Base-by-base conservation (phyloP, 2,888 invertebrate species). In the Carterocephalus palaemon region DNA sequence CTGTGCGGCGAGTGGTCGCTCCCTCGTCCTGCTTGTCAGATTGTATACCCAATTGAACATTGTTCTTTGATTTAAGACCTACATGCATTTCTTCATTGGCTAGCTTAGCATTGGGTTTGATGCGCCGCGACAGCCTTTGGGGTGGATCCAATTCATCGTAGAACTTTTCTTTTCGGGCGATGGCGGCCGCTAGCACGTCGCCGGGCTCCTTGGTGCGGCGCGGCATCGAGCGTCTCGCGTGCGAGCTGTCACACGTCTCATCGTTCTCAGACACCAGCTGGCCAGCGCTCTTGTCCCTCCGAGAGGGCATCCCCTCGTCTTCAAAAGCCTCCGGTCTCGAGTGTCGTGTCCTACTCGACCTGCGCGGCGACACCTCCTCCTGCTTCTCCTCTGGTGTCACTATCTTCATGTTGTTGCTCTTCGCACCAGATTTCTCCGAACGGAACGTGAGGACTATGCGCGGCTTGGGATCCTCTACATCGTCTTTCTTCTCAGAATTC, bases 151-250 rank as follows among this genome's bases (percentile, higher is more conserved):
- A 63, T 56, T 88, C 88, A 57, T 90, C 90, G 57, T 91, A 92
- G 0, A 90, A 90, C 56, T 92, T 92, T 65, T 92, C 92, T 64
- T 93, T 93, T 7, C 92, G 84, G 1, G 92, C 92, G 58, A 92
- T 92, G 5, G 92, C 92, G 70, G 89, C 90, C 50, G 92, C 91
- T 12, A 93, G 70, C 17, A 92, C 88, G 34, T 92, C 91, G 50
- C 90, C 89, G 8, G 74, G 75, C 28, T 78, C 88, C 56, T 91
- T 91, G 62, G 90, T 91, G 54, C 90, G 90, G 32, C 90, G 79
- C 22, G 91, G 85, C 0, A 90, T 89, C 1, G 91, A 90, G 10
- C 92, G 85, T 67, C 92, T 93, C 6, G 87, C 75, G 13, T 80
- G 63, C 0, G 75, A 69, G 47, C 65, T 70, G 20, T 81, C 81